A percentile compares a stretch with the other conserved stretches of the same genome.
Evolutionary conservation across 2,113 vertebrate species (phyloP).

Genomic region (Chinchilla lanigera): DNA sequence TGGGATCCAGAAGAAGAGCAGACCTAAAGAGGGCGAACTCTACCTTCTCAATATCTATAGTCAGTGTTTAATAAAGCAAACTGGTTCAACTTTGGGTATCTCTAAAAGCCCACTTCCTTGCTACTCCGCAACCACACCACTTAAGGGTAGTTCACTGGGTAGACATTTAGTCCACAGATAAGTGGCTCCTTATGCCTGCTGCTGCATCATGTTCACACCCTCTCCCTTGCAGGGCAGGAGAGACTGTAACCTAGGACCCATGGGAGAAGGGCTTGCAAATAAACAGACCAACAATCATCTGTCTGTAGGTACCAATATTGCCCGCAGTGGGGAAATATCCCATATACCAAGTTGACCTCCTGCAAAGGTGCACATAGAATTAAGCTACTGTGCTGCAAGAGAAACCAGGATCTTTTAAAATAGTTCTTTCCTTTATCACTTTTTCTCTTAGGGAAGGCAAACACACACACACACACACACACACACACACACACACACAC

Average conservation of each 20-base stretch:
- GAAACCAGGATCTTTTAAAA: conserved; percentile 56
- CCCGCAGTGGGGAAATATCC: background rate
- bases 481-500: background rate
- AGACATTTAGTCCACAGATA: conserved; percentile 20
- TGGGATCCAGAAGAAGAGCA: conserved; percentile 65
- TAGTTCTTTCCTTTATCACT: conserved; percentile 64
- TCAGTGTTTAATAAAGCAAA: conserved; percentile 43
- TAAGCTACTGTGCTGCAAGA: conserved; percentile 29
- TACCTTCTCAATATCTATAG: conserved; percentile 67
- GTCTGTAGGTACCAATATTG: background rate
- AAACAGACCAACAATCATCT: conserved; percentile 25
- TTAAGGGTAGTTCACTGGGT: conserved; percentile 29
- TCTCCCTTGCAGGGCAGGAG: background rate
- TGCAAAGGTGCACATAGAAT: conserved; percentile 17
- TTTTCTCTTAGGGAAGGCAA: conserved; percentile 51
- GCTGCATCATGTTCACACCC: conserved; percentile 54
- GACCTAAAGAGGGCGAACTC: conserved; percentile 63
- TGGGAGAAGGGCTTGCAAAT: background rate
- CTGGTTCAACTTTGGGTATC: conserved; percentile 23
- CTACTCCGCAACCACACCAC: conserved; percentile 46
- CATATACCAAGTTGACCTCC: background rate
- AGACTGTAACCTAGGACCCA: background rate
- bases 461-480: background rate
- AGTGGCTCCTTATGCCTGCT: background rate
- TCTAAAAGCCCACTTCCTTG: conserved; percentile 64